phyloP scores from a whole-genome alignment of 2,888 invertebrate genomes.

The Urechis unicinctus region DNA sequence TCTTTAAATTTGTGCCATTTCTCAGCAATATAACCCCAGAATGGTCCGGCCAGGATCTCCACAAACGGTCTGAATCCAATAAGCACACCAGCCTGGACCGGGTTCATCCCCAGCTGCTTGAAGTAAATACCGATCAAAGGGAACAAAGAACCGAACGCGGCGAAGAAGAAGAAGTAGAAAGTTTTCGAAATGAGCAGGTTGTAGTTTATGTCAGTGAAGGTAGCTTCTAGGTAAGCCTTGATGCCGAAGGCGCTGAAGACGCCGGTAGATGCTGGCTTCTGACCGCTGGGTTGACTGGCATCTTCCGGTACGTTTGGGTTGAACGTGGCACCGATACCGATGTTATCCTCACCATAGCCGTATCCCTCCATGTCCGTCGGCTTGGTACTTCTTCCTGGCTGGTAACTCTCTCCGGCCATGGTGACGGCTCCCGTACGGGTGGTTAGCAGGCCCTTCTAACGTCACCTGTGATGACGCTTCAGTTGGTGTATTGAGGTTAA shows the following conservation, averaged over 20 bases:
- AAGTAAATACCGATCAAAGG: slow-evolving; percentile 98
- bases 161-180: slow-evolving; percentile 99
- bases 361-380: slow-evolving; percentile 14
- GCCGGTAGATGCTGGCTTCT: no score
- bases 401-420: not conserved
- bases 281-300: not conserved
- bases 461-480: not conserved
- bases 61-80: slow-evolving; percentile 94
- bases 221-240: slow-evolving; percentile 5
- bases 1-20: slow-evolving; percentile 59
- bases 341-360: slow-evolving; percentile 14
- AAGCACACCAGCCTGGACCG: slow-evolving; percentile 77
- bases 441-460: not conserved
- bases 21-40: slow-evolving; percentile 84
- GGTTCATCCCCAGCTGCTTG: slow-evolving; percentile 99
- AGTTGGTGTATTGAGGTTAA: not conserved
- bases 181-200: slow-evolving; percentile 81
- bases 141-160: slow-evolving; percentile 95
- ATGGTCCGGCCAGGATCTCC: slow-evolving; percentile 93
- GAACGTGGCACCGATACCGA: slow-evolving; percentile 8
- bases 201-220: slow-evolving; percentile 15
- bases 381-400: not conserved
- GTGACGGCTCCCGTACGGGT: not conserved
- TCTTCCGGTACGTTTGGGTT: not conserved
- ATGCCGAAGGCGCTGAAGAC: not conserved